Evolutionary conservation across 2,113 vertebrate genomes (phyloP).

Genomic region (Ictalurus punctatus): DNA sequence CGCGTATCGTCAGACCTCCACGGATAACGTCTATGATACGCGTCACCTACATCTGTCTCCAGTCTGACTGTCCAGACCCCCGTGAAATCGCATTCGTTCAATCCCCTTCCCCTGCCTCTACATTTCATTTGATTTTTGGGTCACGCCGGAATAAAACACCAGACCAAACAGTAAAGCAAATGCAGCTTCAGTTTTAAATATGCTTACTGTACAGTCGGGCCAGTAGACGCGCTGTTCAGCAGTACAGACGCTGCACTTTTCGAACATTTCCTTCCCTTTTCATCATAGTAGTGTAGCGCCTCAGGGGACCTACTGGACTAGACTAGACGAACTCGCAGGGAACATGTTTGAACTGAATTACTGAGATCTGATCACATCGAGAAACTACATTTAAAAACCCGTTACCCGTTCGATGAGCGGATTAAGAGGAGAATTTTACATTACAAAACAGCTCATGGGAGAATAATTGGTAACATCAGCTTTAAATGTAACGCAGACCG

Average conservation of each 20-base stretch:
- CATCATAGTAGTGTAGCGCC: not conserved
- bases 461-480: not conserved
- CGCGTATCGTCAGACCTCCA: not conserved
- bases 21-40: not conserved
- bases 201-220: not conserved
- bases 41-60: not conserved
- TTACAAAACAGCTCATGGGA: not conserved
- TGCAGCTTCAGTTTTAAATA: not conserved
- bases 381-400: not conserved
- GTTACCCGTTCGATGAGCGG: not conserved
- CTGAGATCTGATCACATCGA: not conserved
- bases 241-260: not conserved
- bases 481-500: no score
- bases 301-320: not conserved
- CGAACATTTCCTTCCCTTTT: not conserved
- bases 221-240: not conserved
- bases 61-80: not conserved
- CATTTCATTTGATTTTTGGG: not conserved
- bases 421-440: not conserved
- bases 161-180: not conserved
- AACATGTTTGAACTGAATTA: slow-evolving; percentile 49
- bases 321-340: not conserved
- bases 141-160: not conserved
- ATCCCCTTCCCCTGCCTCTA: not conserved
- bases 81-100: not conserved